Conservation (phyloP, 53 echinoderm and acorn worm genomes). For the Paelopatides confundens region DNA sequence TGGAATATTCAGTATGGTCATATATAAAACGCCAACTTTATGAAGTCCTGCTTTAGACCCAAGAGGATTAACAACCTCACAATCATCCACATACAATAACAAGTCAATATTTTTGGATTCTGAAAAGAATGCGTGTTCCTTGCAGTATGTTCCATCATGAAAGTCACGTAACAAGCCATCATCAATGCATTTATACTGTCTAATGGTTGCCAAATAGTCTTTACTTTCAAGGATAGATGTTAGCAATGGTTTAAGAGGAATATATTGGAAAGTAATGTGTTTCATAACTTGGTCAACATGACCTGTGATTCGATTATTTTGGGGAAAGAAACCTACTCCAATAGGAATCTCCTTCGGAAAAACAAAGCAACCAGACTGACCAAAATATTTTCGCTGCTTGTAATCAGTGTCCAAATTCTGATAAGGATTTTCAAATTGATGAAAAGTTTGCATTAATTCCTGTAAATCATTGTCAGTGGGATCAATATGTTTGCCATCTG, state of each 20-base stretch:
- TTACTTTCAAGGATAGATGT: conserved; percentile 45
- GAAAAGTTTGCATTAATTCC: conserved; percentile 20
- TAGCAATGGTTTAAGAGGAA: conserved; percentile 42
- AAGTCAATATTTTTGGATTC: neutral
- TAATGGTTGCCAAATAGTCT: neutral
- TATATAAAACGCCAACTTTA: conserved; percentile 63
- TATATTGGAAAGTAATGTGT: conserved; percentile 64
- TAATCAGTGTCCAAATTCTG: conserved; percentile 50
- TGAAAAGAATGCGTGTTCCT: neutral
- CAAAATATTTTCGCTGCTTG: conserved; percentile 62
- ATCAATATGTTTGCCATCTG: neutral
- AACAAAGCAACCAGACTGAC: conserved; percentile 44
- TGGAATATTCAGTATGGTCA: conserved; percentile 57
- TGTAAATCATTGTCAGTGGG: neutral
- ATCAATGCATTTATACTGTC: neutral
- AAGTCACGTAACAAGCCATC: conserved; percentile 23
- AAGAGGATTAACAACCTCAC: neutral
- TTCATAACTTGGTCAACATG: conserved; percentile 56
- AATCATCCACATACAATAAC: neutral
- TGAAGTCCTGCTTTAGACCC: conserved; percentile 64
- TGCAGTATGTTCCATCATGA: neutral
- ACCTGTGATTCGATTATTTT: conserved; percentile 52
- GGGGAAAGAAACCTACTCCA: conserved; percentile 57
- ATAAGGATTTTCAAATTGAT: conserved; percentile 22
- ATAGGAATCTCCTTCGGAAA: conserved; percentile 42